Conservation (phyloP, 1,140 invertebrate species). For the Musca domestica region DNA sequence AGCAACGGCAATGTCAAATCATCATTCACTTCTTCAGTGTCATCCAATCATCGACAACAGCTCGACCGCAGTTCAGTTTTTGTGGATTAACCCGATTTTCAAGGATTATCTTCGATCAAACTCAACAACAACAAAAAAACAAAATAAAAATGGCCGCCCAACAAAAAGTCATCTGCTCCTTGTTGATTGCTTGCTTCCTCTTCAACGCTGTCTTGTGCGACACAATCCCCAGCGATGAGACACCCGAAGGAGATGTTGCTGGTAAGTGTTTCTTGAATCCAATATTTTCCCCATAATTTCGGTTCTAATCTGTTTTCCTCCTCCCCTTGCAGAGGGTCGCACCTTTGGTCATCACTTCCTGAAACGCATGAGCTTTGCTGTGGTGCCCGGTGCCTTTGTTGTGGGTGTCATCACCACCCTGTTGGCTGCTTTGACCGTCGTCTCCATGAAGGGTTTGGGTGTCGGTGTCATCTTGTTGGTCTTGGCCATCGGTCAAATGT, state of each 20-base stretch:
- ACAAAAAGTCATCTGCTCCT: slow-evolving; percentile 38
- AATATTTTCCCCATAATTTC: no score
- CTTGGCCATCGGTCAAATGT: slow-evolving; percentile 51
- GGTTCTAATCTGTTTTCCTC: neutral
- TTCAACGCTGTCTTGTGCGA: slow-evolving; percentile 29
- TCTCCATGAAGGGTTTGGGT: slow-evolving; percentile 63
- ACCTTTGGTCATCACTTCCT: slow-evolving; percentile 63
- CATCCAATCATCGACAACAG: slow-evolving; percentile 25
- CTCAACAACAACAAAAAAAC: neutral
- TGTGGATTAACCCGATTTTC: neutral
- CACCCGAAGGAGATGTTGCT: slow-evolving; percentile 30
- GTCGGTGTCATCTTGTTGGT: slow-evolving; percentile 57
- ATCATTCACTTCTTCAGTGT: slow-evolving; percentile 43
- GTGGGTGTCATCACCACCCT: slow-evolving; percentile 62
- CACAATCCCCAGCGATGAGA: slow-evolving; percentile 37
- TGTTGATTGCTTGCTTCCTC: slow-evolving; percentile 37
- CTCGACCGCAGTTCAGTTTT: no score
- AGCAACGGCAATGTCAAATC: slow-evolving; percentile 1
- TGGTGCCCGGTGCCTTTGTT: slow-evolving; percentile 62
- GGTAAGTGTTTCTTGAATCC: slow-evolving; percentile 42
- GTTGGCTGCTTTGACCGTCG: slow-evolving; percentile 60
- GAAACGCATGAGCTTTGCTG: slow-evolving; percentile 61
- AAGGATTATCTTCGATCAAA: slow-evolving; percentile 30
- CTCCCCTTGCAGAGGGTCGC: slow-evolving; percentile 53
- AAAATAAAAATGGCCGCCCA: slow-evolving; percentile 40